Evolutionary conservation across 2,888 invertebrate species (phyloP).

Genomic region (Cybosia mesomella): DNA sequence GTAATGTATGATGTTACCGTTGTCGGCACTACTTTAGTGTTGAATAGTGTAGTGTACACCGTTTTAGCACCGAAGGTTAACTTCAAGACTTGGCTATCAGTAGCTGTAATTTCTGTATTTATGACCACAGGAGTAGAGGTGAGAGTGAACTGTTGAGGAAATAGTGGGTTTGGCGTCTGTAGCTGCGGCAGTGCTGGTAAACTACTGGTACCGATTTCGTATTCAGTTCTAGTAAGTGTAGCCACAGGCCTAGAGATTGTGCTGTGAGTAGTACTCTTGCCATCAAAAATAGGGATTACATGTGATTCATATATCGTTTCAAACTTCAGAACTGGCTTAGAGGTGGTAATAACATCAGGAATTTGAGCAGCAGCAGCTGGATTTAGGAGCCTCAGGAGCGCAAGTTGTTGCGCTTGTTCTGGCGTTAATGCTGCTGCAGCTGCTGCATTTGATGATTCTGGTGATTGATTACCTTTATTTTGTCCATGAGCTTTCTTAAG

Average conservation of each 20-base stretch:
- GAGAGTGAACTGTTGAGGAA: constrained; percentile 90
- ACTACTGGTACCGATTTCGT: constrained; percentile 92
- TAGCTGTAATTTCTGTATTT: constrained; percentile 92
- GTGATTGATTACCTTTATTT: constrained; percentile 80
- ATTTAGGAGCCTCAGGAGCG: constrained; percentile 90
- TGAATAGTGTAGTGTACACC: constrained; percentile 94
- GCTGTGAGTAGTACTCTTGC: constrained; percentile 91
- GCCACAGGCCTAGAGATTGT: constrained; percentile 93
- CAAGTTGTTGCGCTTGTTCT: constrained; percentile 92
- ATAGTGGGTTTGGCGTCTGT: constrained; percentile 86
- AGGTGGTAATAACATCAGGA: constrained; percentile 92
- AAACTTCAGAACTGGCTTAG: constrained; percentile 91
- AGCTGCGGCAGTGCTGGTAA: constrained; percentile 85
- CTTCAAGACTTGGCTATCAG: constrained; percentile 93
- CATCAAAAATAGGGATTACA: constrained; percentile 92
- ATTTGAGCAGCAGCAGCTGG: constrained; percentile 89
- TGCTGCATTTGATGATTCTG: constrained; percentile 80
- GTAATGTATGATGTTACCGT: constrained; percentile 94
- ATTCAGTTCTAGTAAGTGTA: constrained; percentile 93
- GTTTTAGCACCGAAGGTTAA: constrained; percentile 97
- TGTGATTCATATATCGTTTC: constrained; percentile 94
- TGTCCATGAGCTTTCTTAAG: constrained; percentile 82
- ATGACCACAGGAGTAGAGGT: constrained; percentile 94
- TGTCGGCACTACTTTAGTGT: constrained; percentile 94
- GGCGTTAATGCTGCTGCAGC: constrained; percentile 87